Base-by-base conservation (phyloP, 2,797 vertebrate genomes). In the Aythya fuligula region DNA sequence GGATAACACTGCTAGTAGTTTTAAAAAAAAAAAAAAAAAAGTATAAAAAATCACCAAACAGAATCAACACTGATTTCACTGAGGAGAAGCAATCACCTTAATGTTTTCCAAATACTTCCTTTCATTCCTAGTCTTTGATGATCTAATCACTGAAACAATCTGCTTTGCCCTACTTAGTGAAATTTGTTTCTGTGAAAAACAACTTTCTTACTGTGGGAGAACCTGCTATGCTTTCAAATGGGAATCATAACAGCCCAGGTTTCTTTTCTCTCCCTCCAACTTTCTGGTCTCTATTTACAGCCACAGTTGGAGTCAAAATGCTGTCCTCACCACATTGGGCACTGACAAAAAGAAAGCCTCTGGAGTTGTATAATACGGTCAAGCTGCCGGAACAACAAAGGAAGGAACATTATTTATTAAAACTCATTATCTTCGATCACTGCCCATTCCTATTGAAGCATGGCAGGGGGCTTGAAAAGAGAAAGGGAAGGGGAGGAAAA, bases 81-180 rank as follows among this genome's bases (percentile, higher is more conserved):
- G 41, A 85, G 75, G 62, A 87, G 74, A 56, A 87, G 87, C 73
- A 89, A 92, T 90, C 87, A 93, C 66, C 64, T 60, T 64, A 54
- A 84, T 65, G 53, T 67, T 93, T 90, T 67, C 79, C 80, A 93
- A 76, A 76, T 13, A 45, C 39, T 64, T 54, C 45, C 70, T 41
- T 80, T 69, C 73, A 69, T 43, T 92, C 76, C 56, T 54, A 85
- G 76, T 38, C 82, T 84, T 79, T 88, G 71, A 94, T 87, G 91
- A 93, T 61, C 74, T 89, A 85, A 94, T 82, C 93, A 90, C 67
- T 62, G 61, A 71, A 92, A 53, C 79, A 91, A 91, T 67, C 69
- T 88, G 82, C 87, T 88, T 89, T 83, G 91, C 75, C 80, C 93
- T 90, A 77, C 88, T 93, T 90, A 90, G 58, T 64, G 80, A 65